Conservation (phyloP, 64 coral and sea anemone genomes). For the Montipora sp. region DNA sequence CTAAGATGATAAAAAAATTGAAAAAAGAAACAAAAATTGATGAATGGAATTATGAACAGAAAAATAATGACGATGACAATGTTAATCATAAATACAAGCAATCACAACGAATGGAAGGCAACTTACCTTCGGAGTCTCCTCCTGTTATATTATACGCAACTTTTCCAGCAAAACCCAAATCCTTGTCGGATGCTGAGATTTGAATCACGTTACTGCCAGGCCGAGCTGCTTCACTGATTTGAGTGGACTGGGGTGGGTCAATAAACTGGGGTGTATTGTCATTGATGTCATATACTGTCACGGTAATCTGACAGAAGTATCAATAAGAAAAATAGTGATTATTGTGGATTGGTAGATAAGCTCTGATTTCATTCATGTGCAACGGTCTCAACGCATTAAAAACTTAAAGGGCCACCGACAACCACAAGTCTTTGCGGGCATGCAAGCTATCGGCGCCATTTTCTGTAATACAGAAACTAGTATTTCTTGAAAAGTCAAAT, state of each 20-base stretch:
- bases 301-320: slow-evolving; percentile 49
- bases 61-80: background rate
- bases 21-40: background rate
- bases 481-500: no score
- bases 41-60: no score
- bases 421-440: no score
- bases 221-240: slow-evolving; percentile 76
- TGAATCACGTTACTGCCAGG: slow-evolving; percentile 83
- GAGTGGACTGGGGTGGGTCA: slow-evolving; percentile 24
- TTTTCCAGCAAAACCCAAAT: slow-evolving; percentile 63
- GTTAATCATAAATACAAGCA: background rate
- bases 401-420: no score
- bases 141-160: slow-evolving; percentile 85
- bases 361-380: no score
- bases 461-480: no score
- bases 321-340: no score
- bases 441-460: no score
- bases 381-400: no score
- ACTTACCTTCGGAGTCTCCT: slow-evolving; percentile 70
- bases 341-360: background rate
- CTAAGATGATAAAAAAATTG: background rate
- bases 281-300: slow-evolving; percentile 80
- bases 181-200: slow-evolving; percentile 72
- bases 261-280: slow-evolving; percentile 78
- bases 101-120: no score